Percentiles rank a stretch among this genome's conserved stretches.
phyloP scores from a whole-genome alignment of 2,113 vertebrate genomes.

The Pedionomus torquatus region DNA sequence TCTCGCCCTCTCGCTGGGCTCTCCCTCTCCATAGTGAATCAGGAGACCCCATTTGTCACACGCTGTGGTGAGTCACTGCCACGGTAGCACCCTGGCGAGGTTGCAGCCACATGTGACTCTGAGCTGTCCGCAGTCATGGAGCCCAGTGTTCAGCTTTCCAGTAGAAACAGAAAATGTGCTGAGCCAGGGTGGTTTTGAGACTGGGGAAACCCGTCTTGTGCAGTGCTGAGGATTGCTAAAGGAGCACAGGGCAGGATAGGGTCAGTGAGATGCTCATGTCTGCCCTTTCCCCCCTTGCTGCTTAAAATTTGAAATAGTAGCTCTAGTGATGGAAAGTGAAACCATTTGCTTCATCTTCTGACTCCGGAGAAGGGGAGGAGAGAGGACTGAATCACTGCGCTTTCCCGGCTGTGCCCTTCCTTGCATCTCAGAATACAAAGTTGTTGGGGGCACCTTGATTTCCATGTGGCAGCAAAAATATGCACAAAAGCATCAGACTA shows the following conservation, averaged over 20 bases:
- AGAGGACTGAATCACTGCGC: neutral
- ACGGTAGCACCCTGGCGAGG: neutral
- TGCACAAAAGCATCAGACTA: neutral
- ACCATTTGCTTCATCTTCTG: neutral
- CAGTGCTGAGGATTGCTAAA: neutral
- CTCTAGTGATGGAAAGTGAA: neutral
- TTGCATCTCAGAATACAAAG: neutral
- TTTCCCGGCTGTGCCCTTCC: neutral
- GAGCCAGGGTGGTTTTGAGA: neutral
- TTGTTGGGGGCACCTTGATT: neutral
- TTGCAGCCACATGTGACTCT: neutral
- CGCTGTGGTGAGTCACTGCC: constrained; percentile 6
- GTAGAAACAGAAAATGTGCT: neutral
- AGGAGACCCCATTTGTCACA: neutral
- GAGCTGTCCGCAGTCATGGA: neutral
- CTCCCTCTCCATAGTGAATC: neutral
- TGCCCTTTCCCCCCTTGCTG: neutral
- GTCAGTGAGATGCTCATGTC: neutral
- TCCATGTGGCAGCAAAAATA: neutral
- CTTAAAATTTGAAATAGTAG: neutral
- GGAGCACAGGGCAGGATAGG: neutral
- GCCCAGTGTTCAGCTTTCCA: neutral
- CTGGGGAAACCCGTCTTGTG: neutral
- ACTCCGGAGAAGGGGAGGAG: neutral
- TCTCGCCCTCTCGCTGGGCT: neutral